phyloP scores from a whole-genome alignment of 2,888 invertebrate species.

The Parapristionchus giblindavisi region DNA sequence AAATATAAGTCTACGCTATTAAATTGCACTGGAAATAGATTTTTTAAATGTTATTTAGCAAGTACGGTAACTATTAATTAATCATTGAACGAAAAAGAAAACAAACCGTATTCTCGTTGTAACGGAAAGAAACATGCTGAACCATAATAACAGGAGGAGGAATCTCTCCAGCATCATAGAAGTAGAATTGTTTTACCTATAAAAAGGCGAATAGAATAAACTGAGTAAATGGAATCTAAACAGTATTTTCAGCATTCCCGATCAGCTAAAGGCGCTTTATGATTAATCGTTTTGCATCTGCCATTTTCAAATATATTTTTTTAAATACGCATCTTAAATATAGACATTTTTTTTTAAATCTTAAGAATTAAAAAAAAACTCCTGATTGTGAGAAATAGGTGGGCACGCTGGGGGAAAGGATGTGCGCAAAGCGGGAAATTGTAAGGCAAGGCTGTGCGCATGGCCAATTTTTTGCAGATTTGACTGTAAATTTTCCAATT shows the following conservation, averaged over 20 bases:
- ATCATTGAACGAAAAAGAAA: background rate
- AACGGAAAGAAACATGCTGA: slow-evolving; percentile 95
- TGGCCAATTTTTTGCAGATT: too few species aligned
- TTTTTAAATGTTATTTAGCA: background rate
- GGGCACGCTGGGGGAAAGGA: too few species aligned
- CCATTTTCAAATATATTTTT: background rate
- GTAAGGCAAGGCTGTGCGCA: too few species aligned
- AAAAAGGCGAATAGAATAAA: background rate
- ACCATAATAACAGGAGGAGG: slow-evolving; percentile 99
- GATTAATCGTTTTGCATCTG: too few species aligned
- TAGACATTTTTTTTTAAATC: too few species aligned
- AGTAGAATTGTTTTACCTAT: slow-evolving; percentile 87
- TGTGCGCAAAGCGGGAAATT: too few species aligned
- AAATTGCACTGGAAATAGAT: background rate
- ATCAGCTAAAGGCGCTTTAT: too few species aligned
- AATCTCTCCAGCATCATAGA: slow-evolving; percentile 91
- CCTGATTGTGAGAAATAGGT: too few species aligned
- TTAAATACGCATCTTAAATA: background rate
- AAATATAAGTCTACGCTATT: background rate
- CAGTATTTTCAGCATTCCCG: too few species aligned
- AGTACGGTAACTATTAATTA: background rate
- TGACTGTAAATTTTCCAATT: too few species aligned
- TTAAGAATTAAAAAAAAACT: too few species aligned
- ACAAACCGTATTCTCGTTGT: slow-evolving; percentile 73
- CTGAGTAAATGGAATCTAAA: background rate